These are phyloP conservation scores for Trogon surrucura DNA, from an alignment of 2,113 vertebrate species.

Conservation along the genomic window DNA sequence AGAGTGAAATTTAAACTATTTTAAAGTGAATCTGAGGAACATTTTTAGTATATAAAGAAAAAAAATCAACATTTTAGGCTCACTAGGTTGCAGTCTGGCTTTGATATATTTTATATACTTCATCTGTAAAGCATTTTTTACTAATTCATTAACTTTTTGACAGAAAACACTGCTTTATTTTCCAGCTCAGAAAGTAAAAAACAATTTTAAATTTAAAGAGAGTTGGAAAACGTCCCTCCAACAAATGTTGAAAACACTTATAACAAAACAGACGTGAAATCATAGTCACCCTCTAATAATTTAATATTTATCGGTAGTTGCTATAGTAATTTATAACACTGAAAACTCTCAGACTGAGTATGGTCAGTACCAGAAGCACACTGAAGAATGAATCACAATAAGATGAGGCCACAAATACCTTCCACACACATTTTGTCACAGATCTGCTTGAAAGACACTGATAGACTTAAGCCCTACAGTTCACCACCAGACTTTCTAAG, in stretches of 20 bases:
- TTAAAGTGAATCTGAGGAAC: constrained; percentile 20
- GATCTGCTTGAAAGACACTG: background rate
- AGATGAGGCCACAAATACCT: constrained; percentile 32
- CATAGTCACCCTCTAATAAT: constrained; percentile 38
- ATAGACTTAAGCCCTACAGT: background rate
- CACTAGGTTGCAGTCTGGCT: background rate
- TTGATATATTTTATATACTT: background rate
- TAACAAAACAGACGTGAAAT: constrained; percentile 51
- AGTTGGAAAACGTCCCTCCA: constrained; percentile 31
- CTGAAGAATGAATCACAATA: constrained; percentile 40
- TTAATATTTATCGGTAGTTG: constrained; percentile 58
- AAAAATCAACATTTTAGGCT: background rate
- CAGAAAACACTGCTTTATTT: background rate
- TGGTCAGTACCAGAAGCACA: constrained; percentile 11
- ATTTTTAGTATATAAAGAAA: background rate
- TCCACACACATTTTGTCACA: background rate
- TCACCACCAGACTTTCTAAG: constrained; percentile 20
- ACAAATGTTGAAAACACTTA: constrained; percentile 42
- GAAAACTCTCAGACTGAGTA: constrained; percentile 55
- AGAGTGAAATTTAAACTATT: constrained; percentile 28
- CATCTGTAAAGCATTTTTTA: constrained; percentile 9
- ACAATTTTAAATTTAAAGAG: constrained; percentile 21
- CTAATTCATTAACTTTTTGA: constrained; percentile 23
- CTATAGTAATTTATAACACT: constrained; percentile 52
- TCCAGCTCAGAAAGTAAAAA: constrained; percentile 2